Evolutionary conservation across 2,113 vertebrate species (phyloP), one percentile per base, ranked within the genome.

Genomic region (Tenrec ecaudatus): DNA sequence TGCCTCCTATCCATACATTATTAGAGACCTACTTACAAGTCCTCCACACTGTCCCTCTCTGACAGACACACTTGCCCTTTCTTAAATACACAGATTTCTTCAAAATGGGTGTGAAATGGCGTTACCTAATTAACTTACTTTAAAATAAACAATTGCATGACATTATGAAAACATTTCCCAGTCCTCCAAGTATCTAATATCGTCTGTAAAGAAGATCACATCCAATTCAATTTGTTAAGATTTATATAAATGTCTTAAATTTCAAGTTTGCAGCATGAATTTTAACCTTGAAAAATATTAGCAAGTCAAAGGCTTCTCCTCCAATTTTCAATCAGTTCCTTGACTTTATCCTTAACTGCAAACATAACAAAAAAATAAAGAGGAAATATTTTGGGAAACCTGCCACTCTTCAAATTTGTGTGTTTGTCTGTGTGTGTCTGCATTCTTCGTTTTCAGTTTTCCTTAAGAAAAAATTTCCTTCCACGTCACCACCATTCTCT

Each of bases 401-500:
- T 88, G 23, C 38, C 14, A 66, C 36, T 86, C 69, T 95, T 94
- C n/a, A 87, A 29, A 57, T 36, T 31, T 53, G n/a, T 20, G 17
- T 10, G 47, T 14, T 10, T 53, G 47, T 53, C 47, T 20, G 17
- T 10, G 47, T 14, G 6, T 53, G 47, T 53, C 47, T 53, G 47
- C 6, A 53, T 53, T 53, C 47, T 53, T 53, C 47, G 11, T 53
- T 53, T 53, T 53, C 12, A 14, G 47, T 53, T 53, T 53, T 14
- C 9, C 47, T n/a, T n/a, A 78, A 69, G 78, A 38, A 80, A 82
- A 85, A 95, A 47, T 62, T 88, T 93, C 53, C 43, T 38, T 66
- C 66, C 85, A 68, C 85, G 82, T 95, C 64, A 60, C 62, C 81
- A 71, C 66, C n/a, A 76, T 90, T 66, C 58, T 86, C 90, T 86